A percentile compares a stretch with the other conserved stretches of the same genome.
Evolutionary conservation across 1,140 invertebrate genomes (phyloP).

Genomic region (Agrypnia vestita): DNA sequence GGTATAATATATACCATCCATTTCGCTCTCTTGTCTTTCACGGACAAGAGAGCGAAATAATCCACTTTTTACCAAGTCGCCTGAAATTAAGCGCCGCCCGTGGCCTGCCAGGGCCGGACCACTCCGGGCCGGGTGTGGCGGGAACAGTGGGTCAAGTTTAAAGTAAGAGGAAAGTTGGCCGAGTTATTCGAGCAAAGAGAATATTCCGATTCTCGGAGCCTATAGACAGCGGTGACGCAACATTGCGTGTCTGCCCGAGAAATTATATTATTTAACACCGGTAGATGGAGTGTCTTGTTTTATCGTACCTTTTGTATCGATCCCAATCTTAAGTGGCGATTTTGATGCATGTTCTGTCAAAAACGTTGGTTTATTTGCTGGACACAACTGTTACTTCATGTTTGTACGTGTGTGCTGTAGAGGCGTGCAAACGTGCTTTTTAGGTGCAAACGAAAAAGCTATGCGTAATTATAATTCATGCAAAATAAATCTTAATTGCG

Average conservation of each 20-base stretch:
- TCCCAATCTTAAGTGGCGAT: not conserved
- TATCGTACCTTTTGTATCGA: not conserved
- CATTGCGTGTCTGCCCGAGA: not conserved
- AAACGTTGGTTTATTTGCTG: too few relatives aligned
- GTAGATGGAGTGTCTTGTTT: conserved; percentile 13
- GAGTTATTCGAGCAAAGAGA: conserved; percentile 18
- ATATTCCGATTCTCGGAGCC: conserved; percentile 10
- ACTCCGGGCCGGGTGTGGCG: conserved; percentile 20
- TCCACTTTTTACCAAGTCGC: not conserved
- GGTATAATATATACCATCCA: too few relatives aligned
- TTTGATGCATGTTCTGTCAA: too few relatives aligned
- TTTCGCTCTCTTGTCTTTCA: too few relatives aligned
- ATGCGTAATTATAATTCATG: too few relatives aligned
- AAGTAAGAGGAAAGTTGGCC: conserved; percentile 54
- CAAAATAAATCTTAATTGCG: too few relatives aligned
- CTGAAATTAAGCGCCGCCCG: not conserved
- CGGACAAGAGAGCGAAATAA: too few relatives aligned
- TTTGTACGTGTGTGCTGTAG: too few relatives aligned
- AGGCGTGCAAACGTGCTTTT: too few relatives aligned
- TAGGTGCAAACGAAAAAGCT: too few relatives aligned
- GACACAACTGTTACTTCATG: too few relatives aligned
- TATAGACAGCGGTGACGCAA: conserved; percentile 12
- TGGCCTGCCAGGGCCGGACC: not conserved
- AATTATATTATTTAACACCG: conserved; percentile 22
- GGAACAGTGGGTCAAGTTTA: conserved; percentile 52